phyloP scores from a whole-genome alignment of 2,888 invertebrate genomes.

The Smittia sp. region DNA sequence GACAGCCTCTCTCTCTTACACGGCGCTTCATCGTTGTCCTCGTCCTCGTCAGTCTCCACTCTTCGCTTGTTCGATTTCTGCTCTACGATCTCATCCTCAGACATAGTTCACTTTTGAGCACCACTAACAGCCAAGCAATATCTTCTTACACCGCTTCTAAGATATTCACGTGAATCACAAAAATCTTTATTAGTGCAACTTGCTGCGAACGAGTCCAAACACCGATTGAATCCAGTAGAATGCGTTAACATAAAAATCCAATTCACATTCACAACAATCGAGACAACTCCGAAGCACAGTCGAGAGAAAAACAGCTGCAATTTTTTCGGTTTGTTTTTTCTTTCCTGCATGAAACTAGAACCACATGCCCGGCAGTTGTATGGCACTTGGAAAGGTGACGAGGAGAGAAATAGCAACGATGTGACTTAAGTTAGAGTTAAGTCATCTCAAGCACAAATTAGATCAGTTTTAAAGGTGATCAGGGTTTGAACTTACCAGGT shows the following conservation, averaged over 20 bases:
- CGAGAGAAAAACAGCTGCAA: constrained; percentile 37
- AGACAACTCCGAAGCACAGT: not conserved
- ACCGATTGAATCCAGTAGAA: constrained; percentile 37
- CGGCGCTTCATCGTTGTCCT: not conserved
- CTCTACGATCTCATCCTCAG: constrained; percentile 6
- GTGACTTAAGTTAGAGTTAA: too few relatives aligned
- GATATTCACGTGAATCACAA: not conserved
- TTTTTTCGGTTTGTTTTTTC: constrained; percentile 13
- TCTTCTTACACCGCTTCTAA: not conserved
- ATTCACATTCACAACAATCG: constrained; percentile 27
- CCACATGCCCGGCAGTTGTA: not conserved
- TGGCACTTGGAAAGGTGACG: not conserved
- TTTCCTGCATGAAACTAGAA: constrained; percentile 13
- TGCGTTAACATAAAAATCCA: constrained; percentile 36
- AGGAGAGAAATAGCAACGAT: not conserved
- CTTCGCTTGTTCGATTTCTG: not conserved
- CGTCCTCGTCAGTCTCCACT: not conserved
- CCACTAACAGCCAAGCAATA: not conserved
- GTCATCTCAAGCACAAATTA: too few relatives aligned
- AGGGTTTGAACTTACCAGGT: too few relatives aligned
- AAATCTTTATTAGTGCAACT: not conserved
- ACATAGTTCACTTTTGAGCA: constrained; percentile 19
- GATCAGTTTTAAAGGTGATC: too few relatives aligned
- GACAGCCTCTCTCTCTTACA: not conserved
- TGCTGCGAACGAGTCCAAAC: constrained; percentile 27